Conservation (phyloP, 2,113 vertebrate species). For the Eptesicus fuscus region DNA sequence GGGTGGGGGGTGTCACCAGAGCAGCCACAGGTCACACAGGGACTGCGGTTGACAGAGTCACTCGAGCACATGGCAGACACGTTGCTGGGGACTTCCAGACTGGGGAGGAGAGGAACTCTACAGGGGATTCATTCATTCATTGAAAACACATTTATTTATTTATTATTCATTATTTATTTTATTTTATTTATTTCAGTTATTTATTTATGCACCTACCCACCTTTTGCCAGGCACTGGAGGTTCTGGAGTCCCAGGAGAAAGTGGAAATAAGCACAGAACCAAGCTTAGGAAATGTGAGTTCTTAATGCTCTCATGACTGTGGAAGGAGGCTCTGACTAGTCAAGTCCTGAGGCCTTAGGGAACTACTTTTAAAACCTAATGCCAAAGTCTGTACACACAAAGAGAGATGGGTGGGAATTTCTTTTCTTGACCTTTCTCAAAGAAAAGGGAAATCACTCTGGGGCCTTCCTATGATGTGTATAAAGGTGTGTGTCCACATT, state of each 20-base stretch:
- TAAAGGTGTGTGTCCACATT: neutral
- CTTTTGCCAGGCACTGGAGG: neutral
- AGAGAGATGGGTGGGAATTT: neutral
- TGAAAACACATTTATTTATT: neutral
- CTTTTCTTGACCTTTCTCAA: neutral
- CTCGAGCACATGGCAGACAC: conserved; percentile 27
- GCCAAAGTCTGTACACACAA: neutral
- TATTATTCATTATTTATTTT: neutral
- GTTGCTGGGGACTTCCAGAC: conserved; percentile 56
- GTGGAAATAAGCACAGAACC: neutral
- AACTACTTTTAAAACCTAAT: neutral
- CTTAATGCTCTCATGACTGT: neutral
- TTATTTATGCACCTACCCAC: neutral
- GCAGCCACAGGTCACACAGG: conserved; percentile 31
- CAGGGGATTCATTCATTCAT: neutral
- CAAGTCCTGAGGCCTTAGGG: neutral
- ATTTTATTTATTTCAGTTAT: neutral
- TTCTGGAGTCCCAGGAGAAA: neutral
- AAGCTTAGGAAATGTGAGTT: neutral
- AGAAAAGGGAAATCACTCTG: neutral
- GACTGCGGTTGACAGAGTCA: conserved; percentile 7
- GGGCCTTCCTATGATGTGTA: neutral
- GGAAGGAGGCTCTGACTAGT: neutral
- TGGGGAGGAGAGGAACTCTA: neutral
- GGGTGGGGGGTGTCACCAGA: neutral